Conservation (phyloP, 1,140 invertebrate genomes). For the Heliothis subflexa region DNA sequence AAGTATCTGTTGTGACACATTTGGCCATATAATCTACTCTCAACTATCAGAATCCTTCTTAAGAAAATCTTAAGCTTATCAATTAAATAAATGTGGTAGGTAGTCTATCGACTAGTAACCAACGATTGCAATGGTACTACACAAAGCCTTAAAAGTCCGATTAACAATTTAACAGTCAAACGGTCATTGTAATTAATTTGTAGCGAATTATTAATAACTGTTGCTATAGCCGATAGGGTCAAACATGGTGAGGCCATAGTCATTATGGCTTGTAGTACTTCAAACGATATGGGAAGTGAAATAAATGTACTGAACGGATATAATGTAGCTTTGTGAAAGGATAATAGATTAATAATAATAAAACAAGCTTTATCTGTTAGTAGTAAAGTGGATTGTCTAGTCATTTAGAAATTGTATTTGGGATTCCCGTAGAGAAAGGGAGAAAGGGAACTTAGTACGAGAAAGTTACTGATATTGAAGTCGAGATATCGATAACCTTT, state of each 20-base stretch:
- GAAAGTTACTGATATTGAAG: too few relatives aligned
- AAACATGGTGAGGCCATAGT: slow-evolving; percentile 10
- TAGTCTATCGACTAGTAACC: background rate
- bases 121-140: background rate
- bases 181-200: slow-evolving; percentile 38
- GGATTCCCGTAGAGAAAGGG: too few relatives aligned
- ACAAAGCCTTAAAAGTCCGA: background rate
- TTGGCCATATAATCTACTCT: too few relatives aligned
- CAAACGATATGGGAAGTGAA: slow-evolving; percentile 1
- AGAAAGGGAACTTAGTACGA: too few relatives aligned
- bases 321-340: background rate
- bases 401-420: background rate
- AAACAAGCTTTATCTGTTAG: too few relatives aligned
- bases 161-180: slow-evolving; percentile 29
- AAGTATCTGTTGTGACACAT: too few relatives aligned
- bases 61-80: too few relatives aligned
- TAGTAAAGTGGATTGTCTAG: too few relatives aligned
- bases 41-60: too few relatives aligned
- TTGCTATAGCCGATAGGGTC: slow-evolving; percentile 6
- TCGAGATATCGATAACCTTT: too few relatives aligned
- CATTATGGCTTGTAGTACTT: background rate
- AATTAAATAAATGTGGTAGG: too few relatives aligned
- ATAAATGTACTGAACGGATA: background rate
- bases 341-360: too few relatives aligned
- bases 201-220: slow-evolving; percentile 39